Base-by-base conservation (phyloP, 2,888 invertebrate genomes). In the Lasioglossum malachurum region DNA sequence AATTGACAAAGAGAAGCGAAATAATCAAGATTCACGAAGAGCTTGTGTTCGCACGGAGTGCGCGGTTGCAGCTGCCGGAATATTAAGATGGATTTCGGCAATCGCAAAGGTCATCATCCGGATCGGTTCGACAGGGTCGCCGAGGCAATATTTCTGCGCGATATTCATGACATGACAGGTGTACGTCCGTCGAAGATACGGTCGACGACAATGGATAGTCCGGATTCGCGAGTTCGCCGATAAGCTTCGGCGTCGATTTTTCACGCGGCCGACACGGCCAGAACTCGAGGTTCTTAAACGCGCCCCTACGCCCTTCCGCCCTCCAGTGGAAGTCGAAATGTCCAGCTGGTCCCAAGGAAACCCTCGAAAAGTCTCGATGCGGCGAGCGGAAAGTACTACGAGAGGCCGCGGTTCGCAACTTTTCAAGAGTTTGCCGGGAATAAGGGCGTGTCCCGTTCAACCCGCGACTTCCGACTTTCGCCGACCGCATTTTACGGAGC, bases 111-210 rank as follows among this genome's bases (percentile, higher is more conserved):
- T 67, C 38, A n/a, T 78, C 53, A 10, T 35, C 77, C 23, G 5
- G 23, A 69, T 75, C 27, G 41, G 46, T 10, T 38, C n/a, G 46
- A 49, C 53, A 38, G 73, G 44, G 57, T 53, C 35, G 57, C 71
- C 7, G 60, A n/a, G 57, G 81, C 76, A 78, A 86, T 78, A 83
- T 79, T 80, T 72, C 71, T 75, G 49, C 67, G 38, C 44, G 69
- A 83, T 82, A 80, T 83, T 77, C 69, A 35, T 75, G 82, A 87
- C 72, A 27, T 72, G 80, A 87, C 87, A 84, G 71, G 44, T 46
- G 82, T 79, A 84, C 85, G 91, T 86, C 85, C 75, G 80, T 57
- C 69, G 72, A 75, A 89, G 90, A 88, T 92, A 90, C 72, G 82
- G 69, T 67, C 10, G 72, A 31, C 83, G 84, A 89, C 84, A 86